These are phyloP conservation scores for Rhizomys pruinosus DNA, from an alignment of 2,113 vertebrate species.

Conservation along the genomic window DNA sequence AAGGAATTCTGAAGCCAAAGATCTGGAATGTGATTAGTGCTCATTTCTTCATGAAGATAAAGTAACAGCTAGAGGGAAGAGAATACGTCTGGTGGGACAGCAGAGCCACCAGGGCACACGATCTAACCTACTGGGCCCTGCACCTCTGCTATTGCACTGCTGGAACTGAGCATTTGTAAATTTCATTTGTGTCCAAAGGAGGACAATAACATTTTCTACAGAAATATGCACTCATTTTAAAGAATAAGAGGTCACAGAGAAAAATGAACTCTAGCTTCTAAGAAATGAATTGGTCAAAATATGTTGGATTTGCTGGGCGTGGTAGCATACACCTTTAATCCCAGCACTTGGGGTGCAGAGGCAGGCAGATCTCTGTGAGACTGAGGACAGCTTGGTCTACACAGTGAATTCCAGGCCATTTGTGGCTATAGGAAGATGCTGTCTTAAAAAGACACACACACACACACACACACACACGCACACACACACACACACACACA, in stretches of 20 bases:
- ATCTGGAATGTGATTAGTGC: constrained; percentile 12
- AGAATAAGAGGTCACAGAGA: constrained; percentile 13
- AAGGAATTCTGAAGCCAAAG: constrained; percentile 25
- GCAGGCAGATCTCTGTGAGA: no score
- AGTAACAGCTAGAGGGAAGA: not conserved
- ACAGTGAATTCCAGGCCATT: no score
- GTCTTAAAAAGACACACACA: no score
- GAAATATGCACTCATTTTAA: constrained; percentile 6
- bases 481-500: no score
- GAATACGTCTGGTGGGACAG: not conserved
- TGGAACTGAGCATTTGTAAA: not conserved
- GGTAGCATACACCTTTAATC: no score
- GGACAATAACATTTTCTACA: not conserved
- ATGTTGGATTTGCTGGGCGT: not conserved
- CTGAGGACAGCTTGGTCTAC: no score
- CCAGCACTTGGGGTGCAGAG: no score
- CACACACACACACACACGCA: no score
- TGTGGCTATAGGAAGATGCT: no score
- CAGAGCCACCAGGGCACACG: not conserved
- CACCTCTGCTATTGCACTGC: not conserved
- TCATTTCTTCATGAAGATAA: not conserved
- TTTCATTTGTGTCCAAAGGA: constrained; percentile 35
- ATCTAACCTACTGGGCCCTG: not conserved
- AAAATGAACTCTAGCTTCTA: not conserved
- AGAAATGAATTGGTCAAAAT: constrained; percentile 1